Evolutionary conservation across 2,888 invertebrate genomes (phyloP), one percentile per base, ranked within the genome.

Genomic region (Cephus runcator): DNA sequence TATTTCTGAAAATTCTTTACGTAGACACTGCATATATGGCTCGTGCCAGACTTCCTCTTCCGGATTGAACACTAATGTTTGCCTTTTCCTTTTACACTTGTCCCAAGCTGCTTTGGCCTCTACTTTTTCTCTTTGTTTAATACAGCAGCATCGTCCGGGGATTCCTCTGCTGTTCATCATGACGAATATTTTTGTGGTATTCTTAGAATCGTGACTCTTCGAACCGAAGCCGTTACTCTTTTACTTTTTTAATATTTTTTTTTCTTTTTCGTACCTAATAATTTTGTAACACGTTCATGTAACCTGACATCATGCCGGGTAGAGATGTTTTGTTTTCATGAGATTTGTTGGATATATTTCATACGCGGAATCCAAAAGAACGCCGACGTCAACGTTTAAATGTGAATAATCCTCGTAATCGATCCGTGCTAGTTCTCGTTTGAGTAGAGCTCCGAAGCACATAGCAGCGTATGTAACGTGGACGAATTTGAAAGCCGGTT

Each of bases 11-110:
- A 87, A 89, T 75, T 88, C 83, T 75, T 83, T 84, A 36, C 83
- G 80, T 6, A 88, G 77, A 12, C 83, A 76, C 15, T 79, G 81
- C 89, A 89, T 88, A 73, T 89, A 89, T 31, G 89, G 89, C 78
- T 89, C 90, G 73, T 86, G 84, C 80, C 82, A 86, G 36, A 84
- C 80, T 77, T 88, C 87, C 73, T 88, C 89, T 12, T 89, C 88
- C 31, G 85, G 84, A 68, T 85, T 85, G 76, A 82, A 87, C 12
- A 88, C 88, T 4, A 87, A 80, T 31, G 81, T 80, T 69, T 87
- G 87, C 31, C 87, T 83, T 81, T 83, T 83, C 75, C 80, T 82
- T 75, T 84, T 73, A 35, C 76, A 77, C 76, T 23, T 34, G 11
- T 35, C 34, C 33, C 73, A 69, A 76, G 34, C 73, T 31, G 76